Percentiles rank a stretch among this genome's conserved stretches.
Conservation (phyloP, 2,797 vertebrate genomes). For the Staurois parvus region DNA sequence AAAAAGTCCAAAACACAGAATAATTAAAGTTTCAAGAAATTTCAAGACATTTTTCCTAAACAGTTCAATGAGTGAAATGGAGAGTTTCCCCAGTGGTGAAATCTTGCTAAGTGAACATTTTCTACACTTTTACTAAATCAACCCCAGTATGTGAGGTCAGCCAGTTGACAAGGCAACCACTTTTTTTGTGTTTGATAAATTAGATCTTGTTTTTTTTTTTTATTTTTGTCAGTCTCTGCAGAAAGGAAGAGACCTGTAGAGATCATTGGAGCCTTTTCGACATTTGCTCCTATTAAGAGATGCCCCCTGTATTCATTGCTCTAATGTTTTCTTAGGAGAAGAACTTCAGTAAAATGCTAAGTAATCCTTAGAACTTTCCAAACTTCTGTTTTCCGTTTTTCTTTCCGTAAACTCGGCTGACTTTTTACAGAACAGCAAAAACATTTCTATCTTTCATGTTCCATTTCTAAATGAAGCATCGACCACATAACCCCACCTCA, state of each 20-base stretch:
- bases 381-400: neutral
- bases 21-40: too few relatives aligned
- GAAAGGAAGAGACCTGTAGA: neutral
- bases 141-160: neutral
- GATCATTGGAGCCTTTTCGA: too few relatives aligned
- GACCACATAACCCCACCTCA: conserved; percentile 6
- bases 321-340: neutral
- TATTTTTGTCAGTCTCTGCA: neutral
- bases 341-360: neutral
- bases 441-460: neutral
- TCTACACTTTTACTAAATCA: neutral
- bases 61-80: too few relatives aligned
- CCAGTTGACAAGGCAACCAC: neutral
- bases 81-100: too few relatives aligned
- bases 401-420: neutral
- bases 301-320: neutral
- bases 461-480: neutral
- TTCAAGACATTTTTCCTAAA: too few relatives aligned
- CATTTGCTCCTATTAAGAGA: neutral
- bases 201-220: neutral
- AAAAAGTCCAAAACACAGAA: too few relatives aligned
- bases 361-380: neutral
- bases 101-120: neutral
- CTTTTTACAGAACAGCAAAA: conserved; percentile 11
- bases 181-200: neutral